Conservation (phyloP, 1,140 invertebrate species). For the Myzus persicae region DNA sequence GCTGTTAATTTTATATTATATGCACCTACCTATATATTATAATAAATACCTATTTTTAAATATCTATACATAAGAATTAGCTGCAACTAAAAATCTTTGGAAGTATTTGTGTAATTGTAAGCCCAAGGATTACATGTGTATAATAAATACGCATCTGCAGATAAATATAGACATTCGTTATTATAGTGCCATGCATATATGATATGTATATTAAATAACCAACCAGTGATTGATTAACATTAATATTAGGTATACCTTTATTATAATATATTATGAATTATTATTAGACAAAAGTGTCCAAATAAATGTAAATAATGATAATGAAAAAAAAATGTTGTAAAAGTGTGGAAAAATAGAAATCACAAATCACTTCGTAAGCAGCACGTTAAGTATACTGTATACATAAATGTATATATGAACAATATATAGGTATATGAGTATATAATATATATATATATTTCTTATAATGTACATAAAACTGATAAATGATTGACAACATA, state of each 20-base stretch:
- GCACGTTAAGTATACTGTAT: background rate
- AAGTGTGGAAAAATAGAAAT: slow-evolving; percentile 20
- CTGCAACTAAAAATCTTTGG: slow-evolving; percentile 29
- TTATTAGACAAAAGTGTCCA: background rate
- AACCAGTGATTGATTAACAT: background rate
- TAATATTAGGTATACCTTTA: background rate
- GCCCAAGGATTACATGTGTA: slow-evolving; percentile 38
- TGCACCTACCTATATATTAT: background rate
- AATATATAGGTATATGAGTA: background rate
- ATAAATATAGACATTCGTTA: background rate
- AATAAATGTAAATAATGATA: background rate
- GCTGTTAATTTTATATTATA: background rate
- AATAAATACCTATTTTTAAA: background rate
- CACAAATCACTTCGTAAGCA: background rate
- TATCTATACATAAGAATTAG: background rate
- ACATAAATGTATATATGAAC: background rate
- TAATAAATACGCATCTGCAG: slow-evolving; percentile 34
- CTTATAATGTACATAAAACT: background rate
- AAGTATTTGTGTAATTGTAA: slow-evolving; percentile 33
- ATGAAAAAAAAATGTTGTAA: slow-evolving; percentile 23
- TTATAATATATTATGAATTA: background rate
- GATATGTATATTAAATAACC: background rate
- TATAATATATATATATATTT: background rate
- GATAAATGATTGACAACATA: background rate
- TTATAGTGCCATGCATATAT: background rate